Conservation (phyloP, 2,113 vertebrate species). For the Prinia subflava region DNA sequence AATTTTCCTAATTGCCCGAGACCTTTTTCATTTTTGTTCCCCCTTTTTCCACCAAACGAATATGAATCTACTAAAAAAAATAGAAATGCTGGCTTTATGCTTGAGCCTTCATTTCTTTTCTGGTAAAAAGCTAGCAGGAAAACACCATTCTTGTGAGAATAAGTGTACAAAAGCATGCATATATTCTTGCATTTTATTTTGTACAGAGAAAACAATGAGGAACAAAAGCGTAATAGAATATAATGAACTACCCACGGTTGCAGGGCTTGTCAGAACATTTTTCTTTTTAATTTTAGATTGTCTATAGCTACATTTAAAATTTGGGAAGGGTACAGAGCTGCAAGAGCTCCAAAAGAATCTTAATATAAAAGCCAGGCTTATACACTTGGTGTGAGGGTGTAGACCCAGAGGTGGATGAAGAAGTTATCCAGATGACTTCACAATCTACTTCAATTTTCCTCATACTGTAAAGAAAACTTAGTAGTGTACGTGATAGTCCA, state of each 20-base stretch:
- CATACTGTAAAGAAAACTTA: neutral
- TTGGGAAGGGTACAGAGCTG: neutral
- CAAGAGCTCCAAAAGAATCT: neutral
- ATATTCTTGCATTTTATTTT: neutral
- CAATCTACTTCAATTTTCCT: neutral
- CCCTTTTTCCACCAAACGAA: neutral
- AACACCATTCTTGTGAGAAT: neutral
- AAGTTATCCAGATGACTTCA: neutral
- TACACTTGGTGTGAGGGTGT: neutral
- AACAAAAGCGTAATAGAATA: neutral
- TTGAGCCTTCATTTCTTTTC: neutral
- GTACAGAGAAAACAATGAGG: neutral
- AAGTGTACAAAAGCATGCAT: neutral
- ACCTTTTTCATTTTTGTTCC: neutral
- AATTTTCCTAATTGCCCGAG: constrained; percentile 24
- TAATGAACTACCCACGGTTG: neutral
- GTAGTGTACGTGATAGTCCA: neutral
- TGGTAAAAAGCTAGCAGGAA: neutral
- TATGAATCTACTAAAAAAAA: neutral
- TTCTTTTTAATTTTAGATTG: neutral
- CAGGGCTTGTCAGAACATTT: neutral
- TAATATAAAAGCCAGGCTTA: neutral
- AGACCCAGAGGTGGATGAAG: neutral
- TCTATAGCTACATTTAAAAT: neutral
- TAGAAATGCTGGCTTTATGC: neutral